Conservation (phyloP, 1,140 invertebrate genomes). For the Aporrectodea caliginosa region DNA sequence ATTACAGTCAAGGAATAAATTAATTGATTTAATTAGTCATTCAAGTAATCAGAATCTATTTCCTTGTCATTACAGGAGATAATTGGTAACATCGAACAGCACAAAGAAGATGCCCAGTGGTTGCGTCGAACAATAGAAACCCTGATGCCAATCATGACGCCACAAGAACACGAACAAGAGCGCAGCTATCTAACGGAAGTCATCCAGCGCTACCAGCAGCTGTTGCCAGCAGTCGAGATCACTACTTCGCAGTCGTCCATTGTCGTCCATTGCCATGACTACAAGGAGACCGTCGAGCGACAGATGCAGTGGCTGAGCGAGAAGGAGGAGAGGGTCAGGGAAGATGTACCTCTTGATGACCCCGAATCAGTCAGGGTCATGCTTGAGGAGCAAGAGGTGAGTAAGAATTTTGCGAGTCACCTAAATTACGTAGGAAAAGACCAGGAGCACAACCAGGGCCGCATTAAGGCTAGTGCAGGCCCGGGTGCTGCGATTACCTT, state of each 20-base stretch:
- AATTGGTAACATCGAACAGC: constrained; percentile 80
- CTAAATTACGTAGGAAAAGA: too few relatives aligned
- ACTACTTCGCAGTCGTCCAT: constrained; percentile 87
- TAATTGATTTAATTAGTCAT: too few relatives aligned
- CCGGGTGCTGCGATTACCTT: too few relatives aligned
- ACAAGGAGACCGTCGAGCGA: constrained; percentile 78
- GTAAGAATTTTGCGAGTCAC: too few relatives aligned
- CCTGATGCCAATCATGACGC: constrained; percentile 73
- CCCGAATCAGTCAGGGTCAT: constrained; percentile 70
- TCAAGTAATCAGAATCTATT: constrained; percentile 13
- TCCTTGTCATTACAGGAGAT: constrained; percentile 64
- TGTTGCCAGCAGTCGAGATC: constrained; percentile 86
- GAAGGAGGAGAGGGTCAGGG: constrained; percentile 58
- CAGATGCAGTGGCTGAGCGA: constrained; percentile 59
- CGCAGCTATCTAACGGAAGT: constrained; percentile 77
- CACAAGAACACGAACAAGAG: constrained; percentile 66
- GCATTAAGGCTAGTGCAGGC: too few relatives aligned
- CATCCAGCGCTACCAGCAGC: constrained; percentile 69
- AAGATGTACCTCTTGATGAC: constrained; percentile 68
- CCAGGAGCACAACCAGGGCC: too few relatives aligned
- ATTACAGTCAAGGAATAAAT: too few relatives aligned
- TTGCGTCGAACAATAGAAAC: constrained; percentile 83
- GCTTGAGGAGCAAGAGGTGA: constrained; percentile 54
- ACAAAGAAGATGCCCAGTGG: constrained; percentile 90
- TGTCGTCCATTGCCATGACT: constrained; percentile 86